A percentile compares a stretch with the other conserved stretches of the same genome.
These are phyloP conservation scores for Tupiocoris notatus DNA, from an alignment of 2,888 invertebrate species.

Conservation along the genomic window DNA sequence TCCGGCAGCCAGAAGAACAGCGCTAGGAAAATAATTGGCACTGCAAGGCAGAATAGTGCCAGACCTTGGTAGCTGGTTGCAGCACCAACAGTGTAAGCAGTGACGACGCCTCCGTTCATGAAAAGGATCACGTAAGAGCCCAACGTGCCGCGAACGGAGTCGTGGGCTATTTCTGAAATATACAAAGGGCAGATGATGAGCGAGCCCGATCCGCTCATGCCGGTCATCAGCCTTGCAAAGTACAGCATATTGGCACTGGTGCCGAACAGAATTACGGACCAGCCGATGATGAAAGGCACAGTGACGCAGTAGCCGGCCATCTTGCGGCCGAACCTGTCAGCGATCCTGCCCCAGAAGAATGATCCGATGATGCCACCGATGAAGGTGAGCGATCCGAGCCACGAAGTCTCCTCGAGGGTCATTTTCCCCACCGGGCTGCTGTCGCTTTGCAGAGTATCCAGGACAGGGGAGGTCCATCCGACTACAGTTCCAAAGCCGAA, in stretches of 20 bases:
- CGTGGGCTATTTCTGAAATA: constrained; percentile 64
- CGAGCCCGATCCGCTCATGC: constrained; percentile 60
- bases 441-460: constrained; percentile 55
- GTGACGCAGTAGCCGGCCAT: constrained; percentile 57
- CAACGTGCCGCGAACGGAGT: constrained; percentile 57
- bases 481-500: constrained; percentile 53
- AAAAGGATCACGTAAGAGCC: constrained; percentile 61
- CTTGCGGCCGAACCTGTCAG: constrained; percentile 60
- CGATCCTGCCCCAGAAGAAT: constrained; percentile 56
- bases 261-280: constrained; percentile 60
- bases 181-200: constrained; percentile 62
- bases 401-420: constrained; percentile 58
- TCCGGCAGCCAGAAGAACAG: constrained; percentile 61
- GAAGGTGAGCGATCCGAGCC: constrained; percentile 60
- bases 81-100: constrained; percentile 58
- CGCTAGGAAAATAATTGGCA: constrained; percentile 57
- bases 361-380: constrained; percentile 59
- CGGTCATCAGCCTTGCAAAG: constrained; percentile 60
- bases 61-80: constrained; percentile 57
- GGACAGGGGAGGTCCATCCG: constrained; percentile 63
- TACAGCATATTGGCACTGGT: constrained; percentile 56
- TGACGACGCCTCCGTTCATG: constrained; percentile 59
- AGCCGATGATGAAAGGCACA: constrained; percentile 60
- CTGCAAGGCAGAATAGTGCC: constrained; percentile 56
- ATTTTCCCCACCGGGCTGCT: constrained; percentile 56